These are phyloP conservation scores for Otis tarda DNA, from an alignment of 2,113 vertebrate species.

Conservation along the genomic window DNA sequence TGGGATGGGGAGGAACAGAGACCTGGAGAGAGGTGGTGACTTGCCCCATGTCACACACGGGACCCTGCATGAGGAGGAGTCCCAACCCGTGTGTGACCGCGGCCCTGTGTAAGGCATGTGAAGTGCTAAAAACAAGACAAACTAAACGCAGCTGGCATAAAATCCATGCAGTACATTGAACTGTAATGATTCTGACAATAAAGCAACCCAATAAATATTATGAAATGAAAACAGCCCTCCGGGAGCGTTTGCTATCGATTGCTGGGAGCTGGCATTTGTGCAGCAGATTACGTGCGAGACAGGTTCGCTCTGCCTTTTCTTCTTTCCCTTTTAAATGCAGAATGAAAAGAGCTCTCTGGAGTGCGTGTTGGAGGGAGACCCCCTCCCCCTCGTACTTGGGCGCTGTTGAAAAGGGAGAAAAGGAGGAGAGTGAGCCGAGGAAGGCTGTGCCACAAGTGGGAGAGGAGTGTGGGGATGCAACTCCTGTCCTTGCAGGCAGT, in stretches of 20 bases:
- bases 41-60: neutral
- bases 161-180: conserved; percentile 75
- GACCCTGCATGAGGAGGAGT: neutral
- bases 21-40: neutral
- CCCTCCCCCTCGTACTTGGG: neutral
- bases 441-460: neutral
- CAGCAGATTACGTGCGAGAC: conserved; percentile 24
- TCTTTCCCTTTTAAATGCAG: conserved; percentile 29
- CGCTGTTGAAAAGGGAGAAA: neutral
- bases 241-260: conserved; percentile 65
- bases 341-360: conserved; percentile 49
- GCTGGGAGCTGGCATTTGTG: conserved; percentile 54
- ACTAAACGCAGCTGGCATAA: conserved; percentile 69
- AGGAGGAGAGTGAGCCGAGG: accelerated
- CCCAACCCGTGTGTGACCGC: neutral
- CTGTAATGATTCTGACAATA: conserved; percentile 77
- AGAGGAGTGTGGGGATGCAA: neutral
- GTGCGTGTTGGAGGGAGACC: neutral
- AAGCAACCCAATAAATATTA: conserved; percentile 75
- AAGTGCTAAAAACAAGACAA: conserved; percentile 64
- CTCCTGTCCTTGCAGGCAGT: neutral
- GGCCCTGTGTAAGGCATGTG: neutral
- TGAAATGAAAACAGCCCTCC: conserved; percentile 74
- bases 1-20: neutral
- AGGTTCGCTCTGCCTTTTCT: conserved; percentile 44